Percentiles rank a stretch among this genome's conserved stretches.
These are phyloP conservation scores for Hypsopygia costalis DNA, from an alignment of 2,888 invertebrate genomes.

Conservation along the genomic window DNA sequence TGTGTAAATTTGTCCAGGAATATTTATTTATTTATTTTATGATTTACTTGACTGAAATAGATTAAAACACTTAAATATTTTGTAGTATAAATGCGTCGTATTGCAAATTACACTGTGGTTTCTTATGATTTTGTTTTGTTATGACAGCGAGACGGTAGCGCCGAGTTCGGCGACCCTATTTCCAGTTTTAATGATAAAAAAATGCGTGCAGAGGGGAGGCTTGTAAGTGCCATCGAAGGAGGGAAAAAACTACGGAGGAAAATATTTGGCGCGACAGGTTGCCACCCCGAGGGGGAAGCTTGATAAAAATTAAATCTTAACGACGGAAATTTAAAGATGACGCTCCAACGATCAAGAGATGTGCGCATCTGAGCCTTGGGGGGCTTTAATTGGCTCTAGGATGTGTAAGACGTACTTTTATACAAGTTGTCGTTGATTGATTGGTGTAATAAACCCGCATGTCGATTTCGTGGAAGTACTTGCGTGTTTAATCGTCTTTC, in stretches of 20 bases:
- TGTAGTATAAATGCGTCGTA: constrained; percentile 38
- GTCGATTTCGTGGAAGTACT: constrained; percentile 19
- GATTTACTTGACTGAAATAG: too few species aligned
- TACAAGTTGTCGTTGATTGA: constrained; percentile 35
- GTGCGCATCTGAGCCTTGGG: constrained; percentile 77
- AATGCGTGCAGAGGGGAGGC: constrained; percentile 77
- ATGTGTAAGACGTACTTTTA: constrained; percentile 37
- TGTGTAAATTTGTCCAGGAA: too few species aligned
- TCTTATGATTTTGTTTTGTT: constrained; percentile 73
- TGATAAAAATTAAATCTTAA: constrained; percentile 81
- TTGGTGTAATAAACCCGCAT: constrained; percentile 36
- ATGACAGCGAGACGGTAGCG: constrained; percentile 75
- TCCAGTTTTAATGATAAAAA: constrained; percentile 80
- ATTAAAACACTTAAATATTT: too few species aligned
- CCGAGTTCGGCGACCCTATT: constrained; percentile 77
- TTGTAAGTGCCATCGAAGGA: constrained; percentile 78
- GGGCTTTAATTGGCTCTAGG: constrained; percentile 71
- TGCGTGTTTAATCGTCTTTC: constrained; percentile 18
- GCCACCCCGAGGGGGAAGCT: constrained; percentile 50
- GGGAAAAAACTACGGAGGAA: constrained; percentile 79
- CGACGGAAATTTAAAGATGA: constrained; percentile 81
- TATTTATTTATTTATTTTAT: too few species aligned
- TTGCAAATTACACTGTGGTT: constrained; percentile 48
- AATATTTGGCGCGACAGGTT: constrained; percentile 81
- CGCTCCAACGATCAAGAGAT: constrained; percentile 79